Evolutionary conservation across 2,113 vertebrate species (phyloP).

Genomic region (Gopherus evgoodei): DNA sequence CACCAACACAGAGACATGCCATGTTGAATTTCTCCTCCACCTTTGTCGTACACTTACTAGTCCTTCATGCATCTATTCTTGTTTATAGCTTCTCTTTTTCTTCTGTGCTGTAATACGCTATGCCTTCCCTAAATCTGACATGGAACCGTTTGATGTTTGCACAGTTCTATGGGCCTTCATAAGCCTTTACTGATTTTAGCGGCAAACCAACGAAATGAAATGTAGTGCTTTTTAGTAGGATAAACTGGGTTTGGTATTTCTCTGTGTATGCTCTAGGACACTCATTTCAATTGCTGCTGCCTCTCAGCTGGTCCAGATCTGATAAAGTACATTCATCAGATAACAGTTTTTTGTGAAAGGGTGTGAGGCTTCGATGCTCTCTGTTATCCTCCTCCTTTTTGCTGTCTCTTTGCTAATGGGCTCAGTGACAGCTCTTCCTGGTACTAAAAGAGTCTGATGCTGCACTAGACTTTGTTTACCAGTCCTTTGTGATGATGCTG

Average conservation of each 20-base stretch:
- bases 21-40: fast-evolving
- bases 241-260: not conserved
- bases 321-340: constrained; percentile 23
- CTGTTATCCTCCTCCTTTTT: not conserved
- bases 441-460: not conserved
- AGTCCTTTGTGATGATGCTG: not conserved
- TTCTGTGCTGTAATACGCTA: not conserved
- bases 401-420: not conserved
- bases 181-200: not conserved
- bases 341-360: constrained; percentile 40
- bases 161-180: not conserved
- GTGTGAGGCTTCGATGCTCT: not conserved
- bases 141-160: not conserved
- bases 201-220: not conserved
- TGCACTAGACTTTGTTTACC: not conserved
- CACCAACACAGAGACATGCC: not conserved
- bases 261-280: not conserved
- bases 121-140: not conserved
- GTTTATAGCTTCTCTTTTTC: not conserved
- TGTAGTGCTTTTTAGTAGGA: not conserved
- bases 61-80: not conserved
- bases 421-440: not conserved
- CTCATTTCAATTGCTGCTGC: constrained; percentile 22
- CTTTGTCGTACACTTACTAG: not conserved
- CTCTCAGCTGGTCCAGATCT: constrained; percentile 23